Percentiles rank a stretch among this genome's conserved stretches.
Conservation (phyloP, 2,888 invertebrate species). For the Dolichomitus sp. region DNA sequence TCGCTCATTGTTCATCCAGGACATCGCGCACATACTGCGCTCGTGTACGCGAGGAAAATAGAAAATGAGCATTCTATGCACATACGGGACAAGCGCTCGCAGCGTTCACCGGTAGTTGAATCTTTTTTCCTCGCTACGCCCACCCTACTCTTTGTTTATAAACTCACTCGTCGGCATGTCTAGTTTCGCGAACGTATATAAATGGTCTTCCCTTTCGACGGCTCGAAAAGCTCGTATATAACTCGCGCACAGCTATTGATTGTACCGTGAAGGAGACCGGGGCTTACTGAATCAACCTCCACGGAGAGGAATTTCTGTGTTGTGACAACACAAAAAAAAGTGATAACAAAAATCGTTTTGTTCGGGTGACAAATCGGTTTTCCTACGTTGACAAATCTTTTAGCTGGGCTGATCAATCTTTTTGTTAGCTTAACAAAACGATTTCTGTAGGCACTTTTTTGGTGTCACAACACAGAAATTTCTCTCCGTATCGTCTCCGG, state of each 20-base stretch:
- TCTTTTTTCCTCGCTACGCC: conserved; percentile 38
- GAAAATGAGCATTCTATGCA: conserved; percentile 41
- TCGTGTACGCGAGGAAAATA: conserved; percentile 34
- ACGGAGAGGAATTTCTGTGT: too few species aligned
- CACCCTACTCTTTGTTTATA: conserved; percentile 46
- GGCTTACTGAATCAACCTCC: background rate
- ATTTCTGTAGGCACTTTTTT: too few species aligned
- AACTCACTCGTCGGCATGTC: conserved; percentile 10
- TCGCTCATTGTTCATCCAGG: conserved; percentile 68
- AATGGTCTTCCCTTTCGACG: conserved; percentile 41
- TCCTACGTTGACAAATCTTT: too few species aligned
- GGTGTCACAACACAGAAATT: too few species aligned
- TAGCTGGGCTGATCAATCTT: too few species aligned
- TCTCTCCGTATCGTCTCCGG: too few species aligned
- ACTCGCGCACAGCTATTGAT: conserved; percentile 27
- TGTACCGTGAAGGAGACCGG: background rate
- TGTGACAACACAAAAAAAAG: too few species aligned
- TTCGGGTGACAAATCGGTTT: too few species aligned
- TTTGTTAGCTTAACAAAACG: too few species aligned
- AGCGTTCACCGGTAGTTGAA: conserved; percentile 42
- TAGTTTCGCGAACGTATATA: conserved; percentile 12
- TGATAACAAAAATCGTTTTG: too few species aligned
- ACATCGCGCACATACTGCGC: conserved; percentile 2
- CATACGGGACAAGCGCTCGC: conserved; percentile 10
- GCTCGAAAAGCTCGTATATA: conserved; percentile 44